Evolutionary conservation across 2,113 vertebrate species (phyloP), one percentile per base, ranked within the genome.

Genomic region (Sinocyclocheilus rhinocerous): DNA sequence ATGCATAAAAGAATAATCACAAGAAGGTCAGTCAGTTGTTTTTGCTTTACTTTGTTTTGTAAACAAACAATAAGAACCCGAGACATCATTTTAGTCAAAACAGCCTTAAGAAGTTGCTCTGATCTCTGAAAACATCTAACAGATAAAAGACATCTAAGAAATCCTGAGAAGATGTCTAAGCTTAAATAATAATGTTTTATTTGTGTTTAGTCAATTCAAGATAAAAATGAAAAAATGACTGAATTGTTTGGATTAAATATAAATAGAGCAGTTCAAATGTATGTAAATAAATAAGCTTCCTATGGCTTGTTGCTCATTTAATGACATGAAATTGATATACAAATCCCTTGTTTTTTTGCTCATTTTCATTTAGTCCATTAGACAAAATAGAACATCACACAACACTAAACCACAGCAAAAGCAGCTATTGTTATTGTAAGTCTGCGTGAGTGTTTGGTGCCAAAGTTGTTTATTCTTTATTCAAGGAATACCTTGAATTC

Each of bases 301-400:
- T 50, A 75, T 76, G 59, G 82, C 79, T n/a, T 70, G n/a, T 48
- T 6, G 65, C 18, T 52, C 73, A 45, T 85, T 88, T 88, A 88
- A 48, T 42, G 18, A 84, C 63, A 84, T 84, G 75, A 76, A 88
- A 86, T 86, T 75, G 55, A 75, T 70, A 88, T 81, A 81, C 85
- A 81, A 85, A 73, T 85, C 52, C 81, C 16, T 65, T 72, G 24
- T 78, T 72, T 72, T 36, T 48, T 48, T 48, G 45, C 76, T 55
- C 69, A 76, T 76, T 81, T 55, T 77, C 45, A 77, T 76, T 61
- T 65, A 15, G 20, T 24, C 22, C 77, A 26, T 84, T 88, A 84
- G 26, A 86, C 52, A 83, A 85, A 83, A 75, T 48, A 36, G 1
- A 36, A 70, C 4, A 55, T 55, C 77, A 70, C 45, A 42, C 42